Evolutionary conservation across 2,113 vertebrate genomes (phyloP), one percentile per base, ranked within the genome.

Genomic region (Rana temporaria): DNA sequence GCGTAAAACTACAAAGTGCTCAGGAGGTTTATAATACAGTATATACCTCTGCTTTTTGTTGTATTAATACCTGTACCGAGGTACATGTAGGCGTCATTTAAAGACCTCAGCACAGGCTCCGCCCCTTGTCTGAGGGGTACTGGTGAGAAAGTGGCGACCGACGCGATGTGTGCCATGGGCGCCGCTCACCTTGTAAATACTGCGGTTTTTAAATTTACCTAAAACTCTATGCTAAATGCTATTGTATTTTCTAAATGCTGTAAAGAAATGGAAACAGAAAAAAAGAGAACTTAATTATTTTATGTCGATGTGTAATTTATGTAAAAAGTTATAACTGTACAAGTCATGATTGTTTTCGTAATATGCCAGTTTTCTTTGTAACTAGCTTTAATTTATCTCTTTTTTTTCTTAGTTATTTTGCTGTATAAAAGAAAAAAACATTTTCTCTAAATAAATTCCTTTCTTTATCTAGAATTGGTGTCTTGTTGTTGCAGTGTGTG

Each of bases 381-480:
- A 87, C 87, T 90, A 92, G 89, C 90, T 94, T 95, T 97, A 98
- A 99, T 98, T 98, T 99, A 97, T 98, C 95, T 88, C 91, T 91
- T 88, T 90, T 38, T 75, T 75, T 93, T 92, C 88, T 89, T 90
- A 90, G 86, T 87, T 90, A 88, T 72, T 72, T 77, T 84, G 55
- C 88, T 90, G 91, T 87, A 85, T 48, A 48, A 48, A 48, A 48
- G 42, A 48, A 48, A 87, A 90, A 85, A 64, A 90, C 90, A 88
- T 92, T 90, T 89, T 88, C 89, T 95, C 88, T 90, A 91, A 97
- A 96, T 97, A 95, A 97, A 96, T 92, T 87, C 85, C 86, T 89
- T 89, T 86, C 89, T 82, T 85, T 88, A 76, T 89, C 87, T 74
- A 17, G 4, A 56, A 60, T 82, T 72, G 55, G 1, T 42, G 17